Base-by-base conservation (phyloP, 1,140 invertebrate species). In the Lepidostoma basale region DNA sequence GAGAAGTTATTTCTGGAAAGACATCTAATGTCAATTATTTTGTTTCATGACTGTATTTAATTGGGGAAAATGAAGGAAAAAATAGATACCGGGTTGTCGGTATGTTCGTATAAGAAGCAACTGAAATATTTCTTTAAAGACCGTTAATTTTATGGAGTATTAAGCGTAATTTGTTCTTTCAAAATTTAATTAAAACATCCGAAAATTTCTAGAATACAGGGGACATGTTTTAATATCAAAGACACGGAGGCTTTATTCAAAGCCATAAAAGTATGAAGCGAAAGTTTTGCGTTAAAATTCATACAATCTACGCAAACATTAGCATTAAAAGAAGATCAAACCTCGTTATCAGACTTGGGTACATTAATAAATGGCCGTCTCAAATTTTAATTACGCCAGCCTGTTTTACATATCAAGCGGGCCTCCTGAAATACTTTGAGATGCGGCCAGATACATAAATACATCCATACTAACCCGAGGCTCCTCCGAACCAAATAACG, bases 311-410 rank as follows among this genome's bases (percentile, higher is more conserved):
- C 45, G 45, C 44, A 64, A 64, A 64, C 62, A 64, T 64, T 64
- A 36, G 44, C 44, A 64, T 64, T 64, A 49, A 49, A 64, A 64
- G 62, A 64, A 64, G 44, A 47, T 64, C 44, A 14, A 14, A 52
- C 25, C 26, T 64, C 62, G 63, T 56, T 66, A 66, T 66, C 63
- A 66, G 63, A 66, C 60, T n/a, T 23, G 60, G 28, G 60, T 45
- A 58, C 49, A 62, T 54, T 63, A 71, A 71, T 71, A 64, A 71
- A 71, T 64, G 64, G 69, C 16, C 16, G 63, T 62, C 59, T 67
- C 69, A 67, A 64, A 67, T 71, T 71, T 71, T 71, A 71, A 71
- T 71, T 71, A 71, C 63, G 39, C 58, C 6, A 30, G 62, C 33
- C 62, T 58, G 62, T 58, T 72, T 72, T 68, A 45, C 70, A 72